phyloP scores from a whole-genome alignment of 2,797 vertebrate species.

The Xenops minutus region DNA sequence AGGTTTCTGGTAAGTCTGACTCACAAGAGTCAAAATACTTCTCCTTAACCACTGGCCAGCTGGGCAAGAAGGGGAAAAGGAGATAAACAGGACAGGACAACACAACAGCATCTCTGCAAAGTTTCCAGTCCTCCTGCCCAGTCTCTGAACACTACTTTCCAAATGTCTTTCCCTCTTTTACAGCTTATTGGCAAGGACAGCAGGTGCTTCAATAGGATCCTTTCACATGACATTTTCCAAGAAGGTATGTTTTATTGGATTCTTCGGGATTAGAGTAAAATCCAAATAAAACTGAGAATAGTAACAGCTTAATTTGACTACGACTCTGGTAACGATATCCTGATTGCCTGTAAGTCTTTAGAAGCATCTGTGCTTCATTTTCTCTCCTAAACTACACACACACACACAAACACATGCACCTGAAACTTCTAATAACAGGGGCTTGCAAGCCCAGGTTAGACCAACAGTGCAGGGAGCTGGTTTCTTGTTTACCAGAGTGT shows the following conservation, averaged over 20 bases:
- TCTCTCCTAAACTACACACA: not conserved
- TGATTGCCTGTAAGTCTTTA: not conserved
- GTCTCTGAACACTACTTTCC: constrained; percentile 50
- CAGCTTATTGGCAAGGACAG: constrained; percentile 21
- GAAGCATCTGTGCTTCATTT: not conserved
- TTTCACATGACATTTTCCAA: constrained; percentile 32
- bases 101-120: constrained; percentile 42
- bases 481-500: not conserved
- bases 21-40: constrained; percentile 50
- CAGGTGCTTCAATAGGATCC: constrained; percentile 19
- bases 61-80: constrained; percentile 12
- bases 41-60: constrained; percentile 26
- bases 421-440: not conserved
- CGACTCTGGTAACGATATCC: not conserved
- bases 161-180: constrained; percentile 28
- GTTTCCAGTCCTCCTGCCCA: constrained; percentile 54
- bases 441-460: not conserved
- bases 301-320: not conserved
- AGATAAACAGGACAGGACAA: constrained; percentile 54
- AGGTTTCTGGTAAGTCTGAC: constrained; percentile 59
- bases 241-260: constrained; percentile 33
- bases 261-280: constrained; percentile 1
- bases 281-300: constrained; percentile 29
- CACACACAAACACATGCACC: not conserved
- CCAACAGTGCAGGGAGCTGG: not conserved